Base-by-base conservation (phyloP, 2,888 invertebrate genomes). In the Sphaerophoria rueppellii region DNA sequence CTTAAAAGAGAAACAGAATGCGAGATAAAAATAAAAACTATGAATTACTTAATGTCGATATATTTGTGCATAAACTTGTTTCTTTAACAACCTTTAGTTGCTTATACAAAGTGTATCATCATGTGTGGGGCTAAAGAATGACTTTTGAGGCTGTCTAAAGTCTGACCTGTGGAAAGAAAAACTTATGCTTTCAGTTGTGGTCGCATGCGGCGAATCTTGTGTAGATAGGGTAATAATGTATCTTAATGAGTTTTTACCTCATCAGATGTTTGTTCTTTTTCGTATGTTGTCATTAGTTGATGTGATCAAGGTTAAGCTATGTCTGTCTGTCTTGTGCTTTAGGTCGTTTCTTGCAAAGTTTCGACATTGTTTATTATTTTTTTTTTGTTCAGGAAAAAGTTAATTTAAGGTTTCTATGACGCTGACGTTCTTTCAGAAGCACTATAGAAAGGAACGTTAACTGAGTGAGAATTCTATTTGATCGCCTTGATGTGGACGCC, bases 241-340 rank as follows among this genome's bases (percentile, higher is more conserved):
- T 32, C 73, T 79, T 79, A 71, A 82, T 82, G 82, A 65, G 69
- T 70, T 75, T 75, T 65, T 70, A 14, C 48, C 24, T 61, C 37
- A 43, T 40, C 40, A 65, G 57, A 73, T 78, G 58, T 48, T 54
- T 54, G 16, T 54, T 60, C 32, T 24, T 54, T n/a, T 57, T 37
- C 50, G 32, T 48, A 24, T 24, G 24, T 48, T 43, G 67, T 73
- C 60, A 61, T 73, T 57, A 65, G 34, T 40, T 43, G 54, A 67
- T 58, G 46, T 69, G 76, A 76, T 69, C 52, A 76, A 52, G 67
- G 52, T 43, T 52, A 60, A 24, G 14, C 16, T 37, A 16, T 60
- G 43, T 43, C 43, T 40, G 60, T 43, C 52, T 67, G 40, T 24
- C 24, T 24, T 24, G 37, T 52, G 43, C 12, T 35, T 24, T 24